These are phyloP conservation scores for Cantharis nigra DNA, from an alignment of 2,888 invertebrate species.

Conservation along the genomic window DNA sequence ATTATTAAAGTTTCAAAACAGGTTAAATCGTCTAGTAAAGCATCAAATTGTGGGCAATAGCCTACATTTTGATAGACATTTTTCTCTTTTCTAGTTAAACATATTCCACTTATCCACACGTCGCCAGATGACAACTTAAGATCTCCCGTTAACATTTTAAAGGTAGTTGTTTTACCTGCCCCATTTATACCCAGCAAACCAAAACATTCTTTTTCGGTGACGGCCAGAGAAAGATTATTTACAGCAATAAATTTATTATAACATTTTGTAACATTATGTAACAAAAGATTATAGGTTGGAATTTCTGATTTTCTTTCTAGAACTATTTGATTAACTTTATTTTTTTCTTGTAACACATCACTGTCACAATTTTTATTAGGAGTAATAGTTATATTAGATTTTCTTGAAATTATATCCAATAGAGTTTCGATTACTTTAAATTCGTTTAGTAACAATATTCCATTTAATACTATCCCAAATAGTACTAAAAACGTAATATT, in stretches of 20 bases:
- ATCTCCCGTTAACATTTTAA: conserved; percentile 87
- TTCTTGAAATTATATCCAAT: conserved; percentile 37
- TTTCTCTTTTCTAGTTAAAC: conserved; percentile 58
- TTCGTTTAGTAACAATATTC: conserved; percentile 68
- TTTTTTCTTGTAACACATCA: conserved; percentile 64
- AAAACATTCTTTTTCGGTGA: conserved; percentile 72
- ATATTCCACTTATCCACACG: conserved; percentile 63
- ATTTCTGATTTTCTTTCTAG: conserved; percentile 35
- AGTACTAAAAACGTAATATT: conserved; percentile 66
- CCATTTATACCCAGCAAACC: conserved; percentile 82
- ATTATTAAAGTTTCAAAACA: conserved; percentile 60
- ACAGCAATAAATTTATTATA: conserved; percentile 72
- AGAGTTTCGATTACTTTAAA: conserved; percentile 61
- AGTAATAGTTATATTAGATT: not conserved
- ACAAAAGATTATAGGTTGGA: conserved; percentile 60
- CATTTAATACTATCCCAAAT: conserved; percentile 64
- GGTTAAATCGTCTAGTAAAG: conserved; percentile 61
- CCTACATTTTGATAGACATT: conserved; percentile 64
- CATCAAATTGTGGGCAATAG: conserved; percentile 65
- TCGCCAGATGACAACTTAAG: conserved; percentile 71
- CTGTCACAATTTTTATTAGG: conserved; percentile 44
- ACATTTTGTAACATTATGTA: conserved; percentile 73
- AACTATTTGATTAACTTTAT: conserved; percentile 54
- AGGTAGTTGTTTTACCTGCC: conserved; percentile 85
- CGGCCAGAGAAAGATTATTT: conserved; percentile 66